Base-by-base conservation (phyloP, 2,797 vertebrate species). In the Falco cherrug region DNA sequence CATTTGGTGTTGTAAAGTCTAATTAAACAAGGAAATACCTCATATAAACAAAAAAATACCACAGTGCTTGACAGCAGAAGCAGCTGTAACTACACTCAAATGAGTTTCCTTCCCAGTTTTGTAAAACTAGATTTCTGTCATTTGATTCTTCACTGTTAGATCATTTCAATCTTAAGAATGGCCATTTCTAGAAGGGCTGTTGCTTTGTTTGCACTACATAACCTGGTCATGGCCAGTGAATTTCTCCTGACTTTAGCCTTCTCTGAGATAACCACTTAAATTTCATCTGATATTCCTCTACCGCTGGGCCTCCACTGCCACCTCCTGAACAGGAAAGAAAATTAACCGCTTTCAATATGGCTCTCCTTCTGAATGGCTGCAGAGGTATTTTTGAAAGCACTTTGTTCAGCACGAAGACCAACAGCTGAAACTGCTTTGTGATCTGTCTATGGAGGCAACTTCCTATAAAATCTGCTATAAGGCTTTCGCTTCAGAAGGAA, bases 271-370 rank as follows among this genome's bases (percentile, higher is more conserved):
- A 26, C 13, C n/a, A 20, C 33, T 29, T 22, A 9, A 76, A 86
- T 45, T 37, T 31, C 82, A 79, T 68, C 75, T 47, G 75, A 43
- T 22, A 26, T 28, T 31, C 14, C 43, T 74, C 51, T 71, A 16
- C 56, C 80, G 65, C 78, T 82, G 79, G 61, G 45, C 43, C 90
- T 84, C 90, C 95, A 96, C 84, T 95, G 96, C 97, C 97, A 97
- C 73, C 97, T 97, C 86, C 94, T 78, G 97, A 95, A 87, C 71
- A 87, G 37, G 45, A 89, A 67, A 48, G 78, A 88, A 91, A 94
- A 74, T 35, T 17, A 92, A 33, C 78, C 59, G 67, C 21, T 50
- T 84, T 54, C 69, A 61, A 5, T 11, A 16, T 15, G 53, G 45
- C 78, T 54, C 90, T 89, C 18, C 80, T 73, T 82, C 37, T 15